These are phyloP conservation scores for Psittacula echo DNA, from an alignment of 2,797 vertebrate species.

Conservation along the genomic window DNA sequence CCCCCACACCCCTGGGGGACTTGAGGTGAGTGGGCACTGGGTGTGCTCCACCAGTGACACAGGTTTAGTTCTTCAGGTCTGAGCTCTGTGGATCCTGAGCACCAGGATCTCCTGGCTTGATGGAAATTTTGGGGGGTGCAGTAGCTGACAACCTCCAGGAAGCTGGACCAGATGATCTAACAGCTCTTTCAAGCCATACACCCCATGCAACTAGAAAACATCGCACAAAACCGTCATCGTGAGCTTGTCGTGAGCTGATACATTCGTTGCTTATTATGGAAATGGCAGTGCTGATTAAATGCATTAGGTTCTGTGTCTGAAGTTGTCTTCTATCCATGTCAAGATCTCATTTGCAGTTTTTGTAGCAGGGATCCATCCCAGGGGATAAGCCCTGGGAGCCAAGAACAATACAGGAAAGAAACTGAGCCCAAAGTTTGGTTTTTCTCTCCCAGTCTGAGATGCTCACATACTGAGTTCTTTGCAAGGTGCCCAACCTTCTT, in stretches of 20 bases:
- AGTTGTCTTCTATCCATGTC: background rate
- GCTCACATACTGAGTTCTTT: background rate
- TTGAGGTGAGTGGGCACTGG: background rate
- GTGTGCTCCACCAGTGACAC: background rate
- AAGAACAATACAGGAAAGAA: background rate
- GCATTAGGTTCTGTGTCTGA: background rate
- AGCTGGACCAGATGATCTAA: background rate
- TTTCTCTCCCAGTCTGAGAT: background rate
- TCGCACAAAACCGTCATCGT: background rate
- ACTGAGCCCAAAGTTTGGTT: background rate
- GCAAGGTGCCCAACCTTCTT: background rate
- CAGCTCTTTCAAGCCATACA: background rate
- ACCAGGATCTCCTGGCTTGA: background rate
- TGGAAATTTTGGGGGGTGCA: background rate
- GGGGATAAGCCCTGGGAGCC: background rate
- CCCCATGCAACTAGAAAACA: background rate
- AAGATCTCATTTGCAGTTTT: background rate
- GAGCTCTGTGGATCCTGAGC: background rate
- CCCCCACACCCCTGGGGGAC: rapidly evolving
- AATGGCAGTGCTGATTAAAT: slow-evolving; percentile 1
- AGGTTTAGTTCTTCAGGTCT: background rate
- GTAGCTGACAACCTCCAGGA: background rate
- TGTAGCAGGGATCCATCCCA: background rate
- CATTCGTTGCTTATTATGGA: slow-evolving; percentile 33
- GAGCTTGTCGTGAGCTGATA: background rate